Conservation (phyloP, 2,888 invertebrate genomes). For the Eilema griseolum region DNA sequence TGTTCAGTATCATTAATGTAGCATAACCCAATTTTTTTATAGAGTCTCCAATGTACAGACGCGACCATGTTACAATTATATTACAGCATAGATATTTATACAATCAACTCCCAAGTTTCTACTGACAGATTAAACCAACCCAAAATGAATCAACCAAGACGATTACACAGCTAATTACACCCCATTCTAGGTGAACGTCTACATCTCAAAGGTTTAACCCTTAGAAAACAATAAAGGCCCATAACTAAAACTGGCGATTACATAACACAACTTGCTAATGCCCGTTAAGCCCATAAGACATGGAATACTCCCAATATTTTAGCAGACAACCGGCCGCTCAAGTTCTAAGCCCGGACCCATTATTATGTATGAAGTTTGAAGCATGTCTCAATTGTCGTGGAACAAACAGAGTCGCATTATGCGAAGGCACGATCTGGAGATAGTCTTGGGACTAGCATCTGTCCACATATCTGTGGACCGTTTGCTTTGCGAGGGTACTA, state of each 20-base stretch:
- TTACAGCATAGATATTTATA: background rate
- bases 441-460: slow-evolving; percentile 39
- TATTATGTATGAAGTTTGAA: slow-evolving; percentile 61
- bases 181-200: background rate
- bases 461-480: slow-evolving; percentile 30
- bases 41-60: no score
- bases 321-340: slow-evolving; percentile 48
- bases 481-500: no score
- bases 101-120: background rate
- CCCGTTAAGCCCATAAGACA: slow-evolving; percentile 54
- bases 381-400: slow-evolving; percentile 62
- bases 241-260: slow-evolving; percentile 49
- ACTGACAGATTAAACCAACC: background rate
- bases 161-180: background rate
- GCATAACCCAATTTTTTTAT: no score
- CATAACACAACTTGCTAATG: slow-evolving; percentile 50
- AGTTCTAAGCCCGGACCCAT: slow-evolving; percentile 58
- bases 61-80: no score
- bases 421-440: slow-evolving; percentile 51
- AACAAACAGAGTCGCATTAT: slow-evolving; percentile 56
- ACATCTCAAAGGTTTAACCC: slow-evolving; percentile 13
- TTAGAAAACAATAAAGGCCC: slow-evolving; percentile 36
- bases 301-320: slow-evolving; percentile 56
- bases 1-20: no score
- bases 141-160: slow-evolving; percentile 9